phyloP scores from a whole-genome alignment of 2,797 vertebrate species.

The Argyrosomus regius region DNA sequence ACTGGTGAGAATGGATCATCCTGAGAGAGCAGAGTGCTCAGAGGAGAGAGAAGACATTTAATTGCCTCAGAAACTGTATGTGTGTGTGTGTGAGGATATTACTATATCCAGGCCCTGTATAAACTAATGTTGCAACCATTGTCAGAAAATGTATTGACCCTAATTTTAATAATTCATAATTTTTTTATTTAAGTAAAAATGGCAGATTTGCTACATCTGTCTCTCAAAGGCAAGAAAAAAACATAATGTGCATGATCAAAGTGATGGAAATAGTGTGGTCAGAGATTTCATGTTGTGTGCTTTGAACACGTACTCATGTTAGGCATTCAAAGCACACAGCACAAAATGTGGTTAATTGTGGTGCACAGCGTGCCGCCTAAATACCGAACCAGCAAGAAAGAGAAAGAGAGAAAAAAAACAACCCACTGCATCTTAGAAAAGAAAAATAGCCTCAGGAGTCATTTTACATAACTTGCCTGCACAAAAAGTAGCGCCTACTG shows the following conservation, averaged over 20 bases:
- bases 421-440: not conserved
- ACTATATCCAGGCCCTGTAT: not conserved
- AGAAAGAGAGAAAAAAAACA: not conserved
- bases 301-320: too few relatives aligned
- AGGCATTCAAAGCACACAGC: not conserved
- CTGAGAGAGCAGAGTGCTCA: not conserved
- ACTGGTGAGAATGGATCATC: not conserved
- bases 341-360: not conserved
- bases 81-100: not conserved
- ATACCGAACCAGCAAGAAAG: constrained; percentile 1
- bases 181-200: not conserved
- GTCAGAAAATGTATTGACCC: not conserved
- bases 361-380: not conserved
- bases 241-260: not conserved
- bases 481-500: not conserved
- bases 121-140: not conserved
- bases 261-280: not conserved
- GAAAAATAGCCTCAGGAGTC: not conserved
- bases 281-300: too few relatives aligned
- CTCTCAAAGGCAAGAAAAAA: not conserved
- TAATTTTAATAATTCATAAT: not conserved
- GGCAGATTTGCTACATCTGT: not conserved
- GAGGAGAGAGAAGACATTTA: not conserved
- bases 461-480: not conserved
- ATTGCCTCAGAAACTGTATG: not conserved